These are phyloP conservation scores for Ametastegia equiseti DNA, from an alignment of 2,888 invertebrate species.

Conservation along the genomic window DNA sequence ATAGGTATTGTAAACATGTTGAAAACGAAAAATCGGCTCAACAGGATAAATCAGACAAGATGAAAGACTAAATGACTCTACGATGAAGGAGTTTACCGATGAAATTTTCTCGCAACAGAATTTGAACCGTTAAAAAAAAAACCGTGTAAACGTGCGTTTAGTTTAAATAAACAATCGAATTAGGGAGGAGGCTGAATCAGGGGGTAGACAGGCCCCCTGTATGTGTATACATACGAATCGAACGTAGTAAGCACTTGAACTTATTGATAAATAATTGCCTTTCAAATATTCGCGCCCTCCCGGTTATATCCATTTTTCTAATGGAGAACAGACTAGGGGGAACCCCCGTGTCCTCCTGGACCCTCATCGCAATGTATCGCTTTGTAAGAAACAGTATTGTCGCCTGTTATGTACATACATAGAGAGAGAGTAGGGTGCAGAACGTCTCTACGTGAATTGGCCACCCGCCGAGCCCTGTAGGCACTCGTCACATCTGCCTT, in stretches of 20 bases:
- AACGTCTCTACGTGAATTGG: conserved; percentile 46
- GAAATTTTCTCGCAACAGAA: not conserved
- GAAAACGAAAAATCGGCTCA: too few relatives aligned
- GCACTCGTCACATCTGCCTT: conserved; percentile 72
- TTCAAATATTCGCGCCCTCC: conserved; percentile 46
- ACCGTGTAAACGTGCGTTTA: not conserved
- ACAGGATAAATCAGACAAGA: too few relatives aligned
- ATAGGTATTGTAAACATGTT: too few relatives aligned
- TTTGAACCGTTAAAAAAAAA: not conserved
- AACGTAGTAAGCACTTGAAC: conserved; percentile 35
- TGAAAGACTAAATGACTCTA: too few relatives aligned
- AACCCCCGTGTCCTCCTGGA: conserved; percentile 22
- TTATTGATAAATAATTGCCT: conserved; percentile 44
- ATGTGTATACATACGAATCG: too few relatives aligned
- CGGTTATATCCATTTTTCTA: conserved; percentile 28
- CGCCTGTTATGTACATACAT: too few relatives aligned
- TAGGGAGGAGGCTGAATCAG: too few relatives aligned
- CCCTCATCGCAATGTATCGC: conserved; percentile 58
- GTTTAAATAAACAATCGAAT: conserved; percentile 40
- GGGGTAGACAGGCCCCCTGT: too few relatives aligned
- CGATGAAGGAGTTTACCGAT: too few relatives aligned
- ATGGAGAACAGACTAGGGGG: conserved; percentile 37
- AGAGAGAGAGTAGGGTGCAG: conserved; percentile 56
- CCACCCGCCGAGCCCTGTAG: conserved; percentile 59
- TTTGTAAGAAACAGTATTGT: conserved; percentile 67